Evolutionary conservation across 1,140 invertebrate genomes (phyloP).

Genomic region (Aphelinus certus): DNA sequence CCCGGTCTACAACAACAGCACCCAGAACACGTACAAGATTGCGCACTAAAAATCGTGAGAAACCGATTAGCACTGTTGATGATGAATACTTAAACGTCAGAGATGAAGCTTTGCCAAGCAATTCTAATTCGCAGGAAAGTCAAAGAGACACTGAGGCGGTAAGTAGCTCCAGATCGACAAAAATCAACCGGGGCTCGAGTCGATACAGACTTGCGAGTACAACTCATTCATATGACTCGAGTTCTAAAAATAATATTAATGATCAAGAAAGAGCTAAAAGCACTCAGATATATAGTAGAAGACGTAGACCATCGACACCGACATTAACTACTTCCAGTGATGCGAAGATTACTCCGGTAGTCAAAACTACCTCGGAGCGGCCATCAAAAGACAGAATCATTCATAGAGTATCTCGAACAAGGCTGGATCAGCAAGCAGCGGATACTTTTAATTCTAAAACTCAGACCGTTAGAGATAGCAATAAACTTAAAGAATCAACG

Average conservation of each 20-base stretch:
- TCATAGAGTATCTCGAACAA: slow-evolving; percentile 36
- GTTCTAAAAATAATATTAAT: slow-evolving; percentile 11
- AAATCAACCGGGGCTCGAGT: slow-evolving; percentile 51
- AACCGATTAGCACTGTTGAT: slow-evolving; percentile 45
- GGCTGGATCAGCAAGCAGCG: slow-evolving; percentile 26
- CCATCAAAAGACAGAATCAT: slow-evolving; percentile 31
- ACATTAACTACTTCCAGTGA: slow-evolving; percentile 24
- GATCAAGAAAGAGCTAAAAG: slow-evolving; percentile 20
- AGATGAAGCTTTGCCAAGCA: slow-evolving; percentile 33
- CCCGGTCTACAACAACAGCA: slow-evolving; percentile 59
- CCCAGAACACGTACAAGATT: slow-evolving; percentile 42
- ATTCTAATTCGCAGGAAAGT: slow-evolving; percentile 36
- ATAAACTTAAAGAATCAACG: slow-evolving; percentile 11
- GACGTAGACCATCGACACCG: slow-evolving; percentile 27
- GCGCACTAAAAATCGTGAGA: slow-evolving; percentile 50
- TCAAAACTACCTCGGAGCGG: slow-evolving; percentile 44
- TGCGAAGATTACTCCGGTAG: slow-evolving; percentile 46
- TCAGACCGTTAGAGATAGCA: slow-evolving; percentile 2
- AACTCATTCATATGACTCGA: slow-evolving; percentile 27
- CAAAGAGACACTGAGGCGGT: slow-evolving; percentile 36
- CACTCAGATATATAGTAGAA: slow-evolving; percentile 25
- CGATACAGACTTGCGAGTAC: slow-evolving; percentile 49
- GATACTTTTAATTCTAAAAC: slow-evolving; percentile 21
- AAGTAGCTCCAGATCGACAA: slow-evolving; percentile 45
- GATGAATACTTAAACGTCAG: slow-evolving; percentile 28